phyloP scores from a whole-genome alignment of 2,797 vertebrate species.

The Acestrorhynchus altus region DNA sequence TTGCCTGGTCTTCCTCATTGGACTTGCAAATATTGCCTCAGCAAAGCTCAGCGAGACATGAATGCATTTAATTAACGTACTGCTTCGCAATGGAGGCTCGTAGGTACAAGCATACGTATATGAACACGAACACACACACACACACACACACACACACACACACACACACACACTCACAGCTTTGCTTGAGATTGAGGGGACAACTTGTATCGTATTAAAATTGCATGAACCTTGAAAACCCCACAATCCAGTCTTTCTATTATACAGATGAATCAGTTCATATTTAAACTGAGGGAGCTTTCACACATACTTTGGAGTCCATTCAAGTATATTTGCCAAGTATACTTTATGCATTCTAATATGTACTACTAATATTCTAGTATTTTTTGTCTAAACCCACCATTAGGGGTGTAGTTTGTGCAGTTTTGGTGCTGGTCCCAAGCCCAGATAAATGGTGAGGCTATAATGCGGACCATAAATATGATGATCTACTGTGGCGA shows the following conservation, averaged over 20 bases:
- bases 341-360: not conserved
- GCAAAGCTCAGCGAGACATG: conserved; percentile 54
- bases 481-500: too few relatives aligned
- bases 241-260: not conserved
- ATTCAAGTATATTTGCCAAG: too few relatives aligned
- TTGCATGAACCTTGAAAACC: not conserved
- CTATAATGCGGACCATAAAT: too few relatives aligned
- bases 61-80: conserved; percentile 57
- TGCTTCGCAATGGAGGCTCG: conserved; percentile 15
- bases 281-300: too few relatives aligned
- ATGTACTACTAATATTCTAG: too few relatives aligned
- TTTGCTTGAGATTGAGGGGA: not conserved
- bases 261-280: not conserved
- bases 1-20: conserved; percentile 33
- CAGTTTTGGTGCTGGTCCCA: too few relatives aligned
- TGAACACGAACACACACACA: not conserved
- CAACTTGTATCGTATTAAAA: not conserved
- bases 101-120: conserved; percentile 5
- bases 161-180: not conserved
- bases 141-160: not conserved
- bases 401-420: too few relatives aligned
- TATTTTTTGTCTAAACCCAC: too few relatives aligned
- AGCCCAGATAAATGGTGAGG: too few relatives aligned
- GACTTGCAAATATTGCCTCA: conserved; percentile 49
- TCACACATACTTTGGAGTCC: too few relatives aligned